These are phyloP conservation scores for Philotrypesis tridentata DNA, from an alignment of 1,140 invertebrate species.

Conservation along the genomic window DNA sequence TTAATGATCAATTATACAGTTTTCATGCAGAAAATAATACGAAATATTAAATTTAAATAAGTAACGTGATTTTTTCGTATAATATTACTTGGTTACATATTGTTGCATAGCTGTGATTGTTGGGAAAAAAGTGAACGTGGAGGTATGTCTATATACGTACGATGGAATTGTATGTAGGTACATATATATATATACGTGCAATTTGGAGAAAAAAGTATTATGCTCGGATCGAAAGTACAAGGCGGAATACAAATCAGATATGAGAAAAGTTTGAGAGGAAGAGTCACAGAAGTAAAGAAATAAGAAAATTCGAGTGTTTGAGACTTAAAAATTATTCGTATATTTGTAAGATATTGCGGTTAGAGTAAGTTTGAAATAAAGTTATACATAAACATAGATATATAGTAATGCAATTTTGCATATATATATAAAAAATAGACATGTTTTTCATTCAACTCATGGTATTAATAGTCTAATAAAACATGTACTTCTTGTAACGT, in stretches of 20 bases:
- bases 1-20: too few relatives aligned
- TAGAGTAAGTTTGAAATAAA: slow-evolving; percentile 31
- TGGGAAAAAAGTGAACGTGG: too few relatives aligned
- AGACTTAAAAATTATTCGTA: slow-evolving; percentile 33
- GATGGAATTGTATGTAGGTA: too few relatives aligned
- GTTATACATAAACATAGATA: slow-evolving; percentile 24
- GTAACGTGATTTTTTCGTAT: too few relatives aligned
- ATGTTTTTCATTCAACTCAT: slow-evolving; percentile 34
- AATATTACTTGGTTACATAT: too few relatives aligned
- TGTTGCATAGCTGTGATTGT: too few relatives aligned
- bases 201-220: too few relatives aligned
- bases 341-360: slow-evolving; percentile 34
- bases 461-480: slow-evolving; percentile 36
- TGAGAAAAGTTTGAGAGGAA: background rate
- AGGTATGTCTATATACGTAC: too few relatives aligned
- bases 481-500: slow-evolving; percentile 25
- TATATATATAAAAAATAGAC: slow-evolving; percentile 45
- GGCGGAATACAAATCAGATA: background rate
- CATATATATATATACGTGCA: too few relatives aligned
- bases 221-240: background rate
- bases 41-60: too few relatives aligned
- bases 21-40: too few relatives aligned
- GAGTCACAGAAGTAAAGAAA: too few relatives aligned
- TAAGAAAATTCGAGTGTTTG: background rate
- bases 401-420: slow-evolving; percentile 41